Evolutionary conservation across 2,797 vertebrate species (phyloP).

Genomic region (Sebastes wilsoni): DNA sequence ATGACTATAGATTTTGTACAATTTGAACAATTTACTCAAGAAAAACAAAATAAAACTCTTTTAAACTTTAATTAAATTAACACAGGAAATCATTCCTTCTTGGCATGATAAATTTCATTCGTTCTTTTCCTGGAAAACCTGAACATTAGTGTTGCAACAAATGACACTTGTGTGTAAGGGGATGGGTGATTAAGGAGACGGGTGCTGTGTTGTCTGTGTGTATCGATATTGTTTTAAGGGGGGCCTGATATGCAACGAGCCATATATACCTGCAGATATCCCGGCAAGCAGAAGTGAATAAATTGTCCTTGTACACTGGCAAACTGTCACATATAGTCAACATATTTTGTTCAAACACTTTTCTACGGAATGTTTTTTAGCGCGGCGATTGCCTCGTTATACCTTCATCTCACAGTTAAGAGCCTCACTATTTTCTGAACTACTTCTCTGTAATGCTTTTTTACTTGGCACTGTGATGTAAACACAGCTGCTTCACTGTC

Average conservation of each 20-base stretch:
- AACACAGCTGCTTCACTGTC: constrained; percentile 21
- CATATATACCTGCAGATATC: background rate
- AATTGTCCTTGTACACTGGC: background rate
- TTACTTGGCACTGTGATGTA: constrained; percentile 2
- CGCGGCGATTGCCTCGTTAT: background rate
- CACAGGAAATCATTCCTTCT: constrained; percentile 65
- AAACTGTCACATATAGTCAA: background rate
- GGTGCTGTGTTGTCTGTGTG: constrained; percentile 16
- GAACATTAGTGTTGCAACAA: constrained; percentile 73
- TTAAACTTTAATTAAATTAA: constrained; percentile 69
- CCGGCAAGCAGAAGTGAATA: background rate
- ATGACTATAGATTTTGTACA: constrained; percentile 75
- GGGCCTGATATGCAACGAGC: background rate
- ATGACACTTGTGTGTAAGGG: constrained; percentile 54
- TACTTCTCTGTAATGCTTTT: constrained; percentile 2
- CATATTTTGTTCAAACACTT: constrained; percentile 7
- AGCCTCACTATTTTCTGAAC: background rate
- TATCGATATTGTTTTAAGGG: constrained; percentile 8
- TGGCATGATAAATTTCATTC: constrained; percentile 57
- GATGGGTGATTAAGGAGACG: constrained; percentile 52
- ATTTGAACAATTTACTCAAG: constrained; percentile 78
- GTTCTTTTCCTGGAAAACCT: constrained; percentile 63
- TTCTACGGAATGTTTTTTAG: constrained; percentile 47
- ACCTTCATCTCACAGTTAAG: constrained; percentile 21
- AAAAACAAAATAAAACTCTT: constrained; percentile 66